Conservation (phyloP, 2,797 vertebrate genomes). For the Micromesistius poutassou region DNA sequence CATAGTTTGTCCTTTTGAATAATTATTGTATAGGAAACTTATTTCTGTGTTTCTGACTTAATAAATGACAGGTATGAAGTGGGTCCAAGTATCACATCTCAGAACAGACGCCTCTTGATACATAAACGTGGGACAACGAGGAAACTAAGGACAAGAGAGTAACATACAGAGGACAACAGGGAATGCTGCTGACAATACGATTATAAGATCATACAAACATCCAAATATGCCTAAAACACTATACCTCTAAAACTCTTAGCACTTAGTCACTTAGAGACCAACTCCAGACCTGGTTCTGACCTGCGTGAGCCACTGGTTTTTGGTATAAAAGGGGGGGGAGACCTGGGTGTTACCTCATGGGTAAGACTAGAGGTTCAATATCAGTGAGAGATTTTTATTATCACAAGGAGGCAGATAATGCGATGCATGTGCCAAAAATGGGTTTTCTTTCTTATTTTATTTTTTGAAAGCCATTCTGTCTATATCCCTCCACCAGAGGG, state of each 20-base stretch:
- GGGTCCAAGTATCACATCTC: slow-evolving; percentile 16
- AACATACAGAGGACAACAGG: background rate
- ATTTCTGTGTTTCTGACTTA: background rate
- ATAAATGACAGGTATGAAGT: background rate
- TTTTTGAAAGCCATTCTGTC: background rate
- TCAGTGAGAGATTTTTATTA: background rate
- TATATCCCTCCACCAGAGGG: background rate
- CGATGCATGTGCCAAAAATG: background rate
- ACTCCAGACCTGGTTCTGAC: too few species aligned
- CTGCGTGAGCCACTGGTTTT: too few species aligned
- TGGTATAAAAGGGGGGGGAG: too few species aligned
- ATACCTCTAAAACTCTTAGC: background rate
- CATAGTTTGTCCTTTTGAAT: background rate
- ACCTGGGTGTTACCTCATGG: background rate
- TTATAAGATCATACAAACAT: background rate
- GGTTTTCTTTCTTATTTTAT: background rate
- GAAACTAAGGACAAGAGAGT: slow-evolving; percentile 28
- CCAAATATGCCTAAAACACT: background rate
- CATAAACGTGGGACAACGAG: slow-evolving; percentile 12
- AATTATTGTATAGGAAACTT: background rate
- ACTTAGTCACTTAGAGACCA: background rate
- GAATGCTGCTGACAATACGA: background rate
- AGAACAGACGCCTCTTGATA: slow-evolving; percentile 12
- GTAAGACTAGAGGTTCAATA: background rate
- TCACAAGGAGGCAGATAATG: background rate